Evolutionary conservation across 2,113 vertebrate genomes (phyloP), one percentile per base, ranked within the genome.

Genomic region (Erpornis zantholeuca): DNA sequence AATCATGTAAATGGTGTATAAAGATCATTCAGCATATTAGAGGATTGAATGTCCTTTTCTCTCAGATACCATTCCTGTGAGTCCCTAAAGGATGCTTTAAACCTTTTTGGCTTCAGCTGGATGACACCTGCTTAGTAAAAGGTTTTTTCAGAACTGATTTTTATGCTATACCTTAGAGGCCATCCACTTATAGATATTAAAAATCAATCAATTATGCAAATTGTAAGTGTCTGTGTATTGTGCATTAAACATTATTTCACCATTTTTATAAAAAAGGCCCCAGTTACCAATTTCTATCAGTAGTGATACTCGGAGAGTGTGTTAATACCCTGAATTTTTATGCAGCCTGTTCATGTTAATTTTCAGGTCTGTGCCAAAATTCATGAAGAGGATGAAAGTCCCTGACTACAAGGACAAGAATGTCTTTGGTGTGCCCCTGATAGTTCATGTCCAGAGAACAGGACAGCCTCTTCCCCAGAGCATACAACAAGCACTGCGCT

Each of bases 311-410:
- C 44, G 45, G 65, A 69, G 40, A 60, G 35, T 35, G 20, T 35
- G 56, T 63, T 86, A 75, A 52, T 86, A 35, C 23, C 35, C 35
- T 60, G 50, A 15, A 64, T 47, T 66, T 94, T 92, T 35, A 89
- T 38, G 38, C n/a, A 75, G 15, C 38, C 44, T 53, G 8, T 88
- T 96, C 54, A n/a, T 96, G 35, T 88, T 82, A 77, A 95, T 98
- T 97, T 97, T 81, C 83, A 99, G 99, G 99, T 98, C 99, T 47
- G 99, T 99, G 82, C 99, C 99, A 73, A 99, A 99, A 97, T 99
- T 99, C 94, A 99, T 99, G 99, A 99, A 99, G 98, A 98, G 99
- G 97, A 99, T 99, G 98, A 99, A 99, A 97, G 99, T 99, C 80
- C 99, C 99, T 28, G 99, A 99, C 96, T 99, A 99, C 96, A 99